Percentiles rank a stretch among this genome's conserved stretches.
These are phyloP conservation scores for Lissonota sp. DNA, from an alignment of 2,888 invertebrate genomes.

Conservation along the genomic window DNA sequence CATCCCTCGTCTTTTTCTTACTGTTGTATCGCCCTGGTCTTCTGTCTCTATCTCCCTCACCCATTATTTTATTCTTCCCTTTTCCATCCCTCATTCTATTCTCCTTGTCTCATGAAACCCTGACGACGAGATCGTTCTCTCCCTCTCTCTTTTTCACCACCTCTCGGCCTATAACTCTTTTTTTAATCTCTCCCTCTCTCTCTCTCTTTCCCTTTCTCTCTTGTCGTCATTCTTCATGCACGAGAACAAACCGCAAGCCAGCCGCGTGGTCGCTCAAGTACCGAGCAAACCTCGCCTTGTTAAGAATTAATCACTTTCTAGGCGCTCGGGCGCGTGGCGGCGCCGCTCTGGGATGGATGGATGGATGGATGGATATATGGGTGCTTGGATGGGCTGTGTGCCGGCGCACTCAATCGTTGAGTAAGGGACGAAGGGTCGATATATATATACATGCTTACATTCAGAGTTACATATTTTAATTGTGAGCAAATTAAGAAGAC, in stretches of 20 bases:
- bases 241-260: slow-evolving; percentile 62
- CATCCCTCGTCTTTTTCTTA: slow-evolving; percentile 10
- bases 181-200: slow-evolving; percentile 26
- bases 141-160: slow-evolving; percentile 36
- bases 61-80: slow-evolving; percentile 38
- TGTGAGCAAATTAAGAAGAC: slow-evolving; percentile 69
- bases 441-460: slow-evolving; percentile 27
- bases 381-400: slow-evolving; percentile 30
- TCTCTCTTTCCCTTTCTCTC: slow-evolving; percentile 27
- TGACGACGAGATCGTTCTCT: slow-evolving; percentile 45
- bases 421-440: slow-evolving; percentile 45
- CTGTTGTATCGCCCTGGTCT: neutral
- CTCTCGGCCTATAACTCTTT: slow-evolving; percentile 3
- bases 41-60: slow-evolving; percentile 16
- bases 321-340: slow-evolving; percentile 64
- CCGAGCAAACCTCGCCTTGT: slow-evolving; percentile 74
- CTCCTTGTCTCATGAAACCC: slow-evolving; percentile 42
- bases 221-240: slow-evolving; percentile 48
- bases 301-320: slow-evolving; percentile 78
- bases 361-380: slow-evolving; percentile 30
- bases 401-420: slow-evolving; percentile 27
- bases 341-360: slow-evolving; percentile 48
- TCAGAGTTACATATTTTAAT: slow-evolving; percentile 60
- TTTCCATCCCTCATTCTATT: slow-evolving; percentile 46
- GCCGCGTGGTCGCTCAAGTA: slow-evolving; percentile 72